These are phyloP conservation scores for Aphidius gifuensis DNA, from an alignment of 1,140 invertebrate genomes.

Conservation along the genomic window DNA sequence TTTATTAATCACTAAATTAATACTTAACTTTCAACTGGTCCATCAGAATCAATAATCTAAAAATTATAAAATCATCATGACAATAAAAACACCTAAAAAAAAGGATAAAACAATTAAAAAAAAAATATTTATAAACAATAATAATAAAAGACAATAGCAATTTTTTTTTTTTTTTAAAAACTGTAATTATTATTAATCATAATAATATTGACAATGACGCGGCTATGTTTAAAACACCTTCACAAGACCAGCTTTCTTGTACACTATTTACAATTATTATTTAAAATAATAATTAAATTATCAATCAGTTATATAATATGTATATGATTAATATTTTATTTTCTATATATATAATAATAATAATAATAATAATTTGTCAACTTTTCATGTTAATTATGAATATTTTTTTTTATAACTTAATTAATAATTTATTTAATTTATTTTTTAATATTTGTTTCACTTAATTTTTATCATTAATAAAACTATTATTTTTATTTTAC, in stretches of 20 bases:
- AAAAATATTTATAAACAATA: conserved; percentile 14
- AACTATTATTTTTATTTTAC: conserved; percentile 22
- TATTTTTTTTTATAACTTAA: conserved; percentile 6
- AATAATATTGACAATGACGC: conserved; percentile 58
- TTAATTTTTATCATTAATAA: conserved; percentile 21
- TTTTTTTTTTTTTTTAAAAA: conserved; percentile 43
- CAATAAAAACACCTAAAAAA: no score
- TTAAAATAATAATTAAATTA: conserved; percentile 46
- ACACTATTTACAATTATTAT: conserved; percentile 56
- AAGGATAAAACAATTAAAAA: no score
- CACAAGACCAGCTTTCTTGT: conserved; percentile 60
- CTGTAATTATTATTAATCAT: conserved; percentile 57
- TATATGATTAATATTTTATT: conserved; percentile 35
- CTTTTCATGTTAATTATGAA: background rate
- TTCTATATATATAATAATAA: conserved; percentile 25
- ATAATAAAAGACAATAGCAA: background rate
- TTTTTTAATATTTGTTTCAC: conserved; percentile 20
- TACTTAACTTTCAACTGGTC: no score
- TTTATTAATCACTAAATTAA: no score
- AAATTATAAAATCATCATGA: no score
- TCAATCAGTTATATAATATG: conserved; percentile 47
- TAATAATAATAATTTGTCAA: background rate
- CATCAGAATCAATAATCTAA: no score
- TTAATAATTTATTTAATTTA: conserved; percentile 20
- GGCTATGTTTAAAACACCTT: conserved; percentile 62